Base-by-base conservation (phyloP, 2,113 vertebrate species). In the Bubo scandiacus region DNA sequence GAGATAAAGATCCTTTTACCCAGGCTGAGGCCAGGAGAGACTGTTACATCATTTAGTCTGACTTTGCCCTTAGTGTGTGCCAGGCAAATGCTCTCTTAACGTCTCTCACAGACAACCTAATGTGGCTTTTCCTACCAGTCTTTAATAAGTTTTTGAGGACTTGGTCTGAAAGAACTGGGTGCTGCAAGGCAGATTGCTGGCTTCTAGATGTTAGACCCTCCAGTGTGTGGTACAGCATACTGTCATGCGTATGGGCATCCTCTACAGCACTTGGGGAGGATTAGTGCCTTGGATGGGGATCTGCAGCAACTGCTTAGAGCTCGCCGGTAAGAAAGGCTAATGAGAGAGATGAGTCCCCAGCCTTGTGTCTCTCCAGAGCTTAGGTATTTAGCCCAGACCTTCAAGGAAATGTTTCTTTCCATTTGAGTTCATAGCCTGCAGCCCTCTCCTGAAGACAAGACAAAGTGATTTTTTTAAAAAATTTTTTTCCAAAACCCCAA, bases 1-100 rank as follows among this genome's bases (percentile, higher is more conserved):
- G 85, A 65, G 58, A 45, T 62, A 59, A 74, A 81, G 25, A 72
- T 95, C 21, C 34, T 94, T 85, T 81, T 79, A 75, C 65, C 45
- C 5, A 30, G 18, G 52, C 61, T 61, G 70, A 82, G 40, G 32
- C 81, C 84, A 87, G 49, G 70, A 84, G 63, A 61, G 36, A 23
- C 22, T 79, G 34, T 90, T 68, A 51, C 4, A 49, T 80, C 8
- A 0, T 90, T 85, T 77, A 90, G 79, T 86, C 83, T 92, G 59
- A 47, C 21, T 71, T 90, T 71, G 61, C 78, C 25, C 45, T 49
- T 80, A 15, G 23, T 8, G 8, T 71, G 22, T 83, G 59, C 47
- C 51, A 63, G 43, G 43, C 36, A 82, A 75, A 87, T 13, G 11
- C 70, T 85, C 34, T 43, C 30, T 40, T 72, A 59, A 17, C 42